Conservation (phyloP, 2,888 invertebrate genomes). For the Tenodera sinensis region DNA sequence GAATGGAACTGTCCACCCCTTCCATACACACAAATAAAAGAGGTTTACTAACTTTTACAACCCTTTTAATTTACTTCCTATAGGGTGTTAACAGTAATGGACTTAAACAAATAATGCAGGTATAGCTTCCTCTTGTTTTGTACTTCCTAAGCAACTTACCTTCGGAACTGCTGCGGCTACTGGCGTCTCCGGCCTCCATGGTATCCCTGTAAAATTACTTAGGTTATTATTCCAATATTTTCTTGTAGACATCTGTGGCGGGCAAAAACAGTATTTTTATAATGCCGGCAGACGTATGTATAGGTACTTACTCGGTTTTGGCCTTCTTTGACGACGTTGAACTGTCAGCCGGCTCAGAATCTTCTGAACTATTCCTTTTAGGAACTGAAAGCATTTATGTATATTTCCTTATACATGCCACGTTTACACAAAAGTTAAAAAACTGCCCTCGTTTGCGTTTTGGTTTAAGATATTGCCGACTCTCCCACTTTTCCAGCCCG, state of each 20-base stretch:
- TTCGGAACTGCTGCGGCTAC: neutral
- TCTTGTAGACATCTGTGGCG: neutral
- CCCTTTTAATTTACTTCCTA: no score
- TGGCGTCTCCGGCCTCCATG: neutral
- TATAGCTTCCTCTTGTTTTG: no score
- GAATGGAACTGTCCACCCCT: no score
- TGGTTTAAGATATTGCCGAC: no score
- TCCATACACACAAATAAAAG: no score
- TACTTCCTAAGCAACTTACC: neutral
- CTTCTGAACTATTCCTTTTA: neutral
- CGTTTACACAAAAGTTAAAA: neutral
- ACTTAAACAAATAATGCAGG: no score
- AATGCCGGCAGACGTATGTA: neutral
- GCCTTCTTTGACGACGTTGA: neutral
- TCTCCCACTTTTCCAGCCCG: neutral
- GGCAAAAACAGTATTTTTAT: neutral
- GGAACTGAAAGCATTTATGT: neutral
- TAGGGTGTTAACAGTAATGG: no score
- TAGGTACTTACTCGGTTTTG: neutral
- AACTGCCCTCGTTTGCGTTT: neutral
- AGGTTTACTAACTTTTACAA: no score
- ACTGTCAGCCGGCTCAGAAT: neutral
- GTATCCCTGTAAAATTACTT: neutral
- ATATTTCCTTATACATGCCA: neutral
- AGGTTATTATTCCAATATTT: neutral